These are phyloP conservation scores for Conger conger DNA, from an alignment of 2,113 vertebrate species.

Conservation along the genomic window DNA sequence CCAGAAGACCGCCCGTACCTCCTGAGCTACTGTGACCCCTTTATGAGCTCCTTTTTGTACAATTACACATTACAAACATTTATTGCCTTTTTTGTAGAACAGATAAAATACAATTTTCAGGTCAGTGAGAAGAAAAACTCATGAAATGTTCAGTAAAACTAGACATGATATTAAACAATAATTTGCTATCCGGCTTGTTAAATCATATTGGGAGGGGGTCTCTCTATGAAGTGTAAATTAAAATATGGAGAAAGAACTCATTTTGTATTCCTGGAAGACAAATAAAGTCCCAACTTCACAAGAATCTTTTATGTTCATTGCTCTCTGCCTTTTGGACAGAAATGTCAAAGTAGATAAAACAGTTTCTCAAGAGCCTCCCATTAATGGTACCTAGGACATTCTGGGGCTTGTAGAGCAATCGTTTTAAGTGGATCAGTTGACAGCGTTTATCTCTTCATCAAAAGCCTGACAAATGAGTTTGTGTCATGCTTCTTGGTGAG, in stretches of 20 bases:
- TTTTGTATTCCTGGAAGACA: neutral
- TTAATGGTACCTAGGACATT: neutral
- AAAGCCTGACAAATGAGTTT: slow-evolving; percentile 1
- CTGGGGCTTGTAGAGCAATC: neutral
- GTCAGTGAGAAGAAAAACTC: neutral
- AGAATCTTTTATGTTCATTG: neutral
- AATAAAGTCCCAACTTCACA: neutral
- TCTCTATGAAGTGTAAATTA: neutral
- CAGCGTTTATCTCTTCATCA: slow-evolving; percentile 11
- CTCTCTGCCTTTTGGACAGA: neutral
- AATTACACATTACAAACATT: neutral
- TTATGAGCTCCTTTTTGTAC: neutral
- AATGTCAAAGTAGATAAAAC: slow-evolving; percentile 4
- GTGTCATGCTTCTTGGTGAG: neutral
- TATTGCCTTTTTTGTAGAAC: too few species aligned
- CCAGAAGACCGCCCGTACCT: too few species aligned
- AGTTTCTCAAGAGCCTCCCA: neutral
- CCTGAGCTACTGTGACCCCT: too few species aligned
- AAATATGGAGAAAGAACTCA: neutral
- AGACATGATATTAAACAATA: neutral
- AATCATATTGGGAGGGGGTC: neutral
- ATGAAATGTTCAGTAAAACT: neutral
- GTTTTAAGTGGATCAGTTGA: slow-evolving; percentile 4
- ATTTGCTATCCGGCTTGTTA: neutral
- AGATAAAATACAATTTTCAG: neutral